Evolutionary conservation across 2,888 invertebrate species (phyloP).

Genomic region (Dryadula phaetusa): DNA sequence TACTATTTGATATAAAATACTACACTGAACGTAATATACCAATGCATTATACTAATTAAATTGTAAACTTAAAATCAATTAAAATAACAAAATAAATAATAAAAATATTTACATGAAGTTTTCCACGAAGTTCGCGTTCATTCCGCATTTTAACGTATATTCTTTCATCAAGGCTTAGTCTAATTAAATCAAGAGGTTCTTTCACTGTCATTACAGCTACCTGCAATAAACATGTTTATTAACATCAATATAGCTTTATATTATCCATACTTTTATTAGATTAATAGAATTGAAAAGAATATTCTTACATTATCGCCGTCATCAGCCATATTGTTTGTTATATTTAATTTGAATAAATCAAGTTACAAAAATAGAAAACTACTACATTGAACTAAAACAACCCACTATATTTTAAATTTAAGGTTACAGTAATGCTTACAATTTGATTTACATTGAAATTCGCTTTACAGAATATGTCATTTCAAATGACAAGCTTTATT

Average conservation of each 20-base stretch:
- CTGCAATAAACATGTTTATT: conserved; percentile 68
- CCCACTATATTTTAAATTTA: background rate
- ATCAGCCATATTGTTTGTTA: conserved; percentile 61
- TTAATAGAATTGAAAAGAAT: background rate
- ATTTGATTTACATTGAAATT: background rate
- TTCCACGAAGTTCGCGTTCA: conserved; percentile 97
- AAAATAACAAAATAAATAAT: background rate
- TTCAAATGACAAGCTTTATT: background rate
- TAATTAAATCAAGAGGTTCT: conserved; percentile 98
- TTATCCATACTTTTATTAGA: background rate
- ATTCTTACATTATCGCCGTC: conserved; percentile 76
- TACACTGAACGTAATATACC: too few relatives aligned
- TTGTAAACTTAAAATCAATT: too few relatives aligned
- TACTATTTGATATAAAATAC: too few relatives aligned
- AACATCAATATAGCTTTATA: background rate
- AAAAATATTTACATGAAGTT: conserved; percentile 91
- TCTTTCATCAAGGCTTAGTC: conserved; percentile 98
- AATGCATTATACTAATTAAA: too few relatives aligned
- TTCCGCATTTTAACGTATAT: conserved; percentile 99
- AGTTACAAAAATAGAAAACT: background rate
- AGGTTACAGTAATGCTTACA: conserved; percentile 9
- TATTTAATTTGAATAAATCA: background rate
- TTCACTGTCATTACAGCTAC: conserved; percentile 96
- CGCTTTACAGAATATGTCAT: background rate
- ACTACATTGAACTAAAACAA: background rate